Evolutionary conservation across 2,113 vertebrate genomes (phyloP).

Genomic region (human): DNA sequence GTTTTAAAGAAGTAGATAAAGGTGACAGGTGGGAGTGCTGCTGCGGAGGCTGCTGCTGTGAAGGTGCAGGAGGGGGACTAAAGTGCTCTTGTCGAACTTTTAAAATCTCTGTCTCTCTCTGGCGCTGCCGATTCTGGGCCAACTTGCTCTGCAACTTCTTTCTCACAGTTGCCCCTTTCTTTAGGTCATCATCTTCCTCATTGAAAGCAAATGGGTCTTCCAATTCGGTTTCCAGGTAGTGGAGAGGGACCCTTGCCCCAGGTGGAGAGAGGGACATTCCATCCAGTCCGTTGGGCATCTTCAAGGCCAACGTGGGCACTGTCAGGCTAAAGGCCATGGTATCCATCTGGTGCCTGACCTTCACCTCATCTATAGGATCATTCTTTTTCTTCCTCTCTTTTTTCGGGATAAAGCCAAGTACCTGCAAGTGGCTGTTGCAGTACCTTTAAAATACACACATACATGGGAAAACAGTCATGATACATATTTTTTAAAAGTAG

Average conservation of each 20-base stretch:
- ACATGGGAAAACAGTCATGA: neutral
- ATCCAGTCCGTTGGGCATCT: conserved; percentile 96
- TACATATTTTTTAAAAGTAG: neutral
- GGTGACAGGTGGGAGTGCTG: conserved; percentile 85
- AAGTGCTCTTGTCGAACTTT: conserved; percentile 96
- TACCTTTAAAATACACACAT: conserved; percentile 88
- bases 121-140: conserved; percentile 92
- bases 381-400: conserved; percentile 99
- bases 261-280: conserved; percentile 94
- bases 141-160: conserved; percentile 95
- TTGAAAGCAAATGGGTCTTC: conserved; percentile 98
- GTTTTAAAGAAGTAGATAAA: conserved; percentile 85
- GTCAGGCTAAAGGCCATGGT: conserved; percentile 96
- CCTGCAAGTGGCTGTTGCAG: conserved; percentile 99
- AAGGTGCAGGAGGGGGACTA: conserved; percentile 90
- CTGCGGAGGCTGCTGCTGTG: conserved; percentile 85
- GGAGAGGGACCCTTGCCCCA: conserved; percentile 90
- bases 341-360: conserved; percentile 93
- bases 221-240: conserved; percentile 93
- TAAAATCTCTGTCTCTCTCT: conserved; percentile 92
- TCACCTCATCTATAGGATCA: conserved; percentile 95
- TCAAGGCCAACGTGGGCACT: conserved; percentile 94
- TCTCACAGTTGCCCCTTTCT: conserved; percentile 91
- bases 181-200: conserved; percentile 93
- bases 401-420: conserved; percentile 99